Conservation (phyloP, 2,888 invertebrate species). For the Syritta pipiens region DNA sequence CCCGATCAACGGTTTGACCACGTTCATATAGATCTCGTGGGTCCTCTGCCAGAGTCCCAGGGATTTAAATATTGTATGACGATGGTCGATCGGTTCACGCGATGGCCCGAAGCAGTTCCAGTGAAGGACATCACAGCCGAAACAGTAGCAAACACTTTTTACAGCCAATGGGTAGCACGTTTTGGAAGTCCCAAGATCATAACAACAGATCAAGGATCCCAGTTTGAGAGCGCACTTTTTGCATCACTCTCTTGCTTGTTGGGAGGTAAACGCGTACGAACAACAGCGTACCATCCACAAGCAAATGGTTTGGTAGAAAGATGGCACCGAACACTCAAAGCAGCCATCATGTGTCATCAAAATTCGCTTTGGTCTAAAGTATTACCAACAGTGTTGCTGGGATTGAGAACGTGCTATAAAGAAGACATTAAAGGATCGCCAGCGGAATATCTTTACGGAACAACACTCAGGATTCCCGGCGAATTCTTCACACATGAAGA, state of each 20-base stretch:
- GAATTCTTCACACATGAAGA: too few relatives aligned
- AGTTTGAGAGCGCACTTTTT: not conserved
- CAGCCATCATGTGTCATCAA: too few relatives aligned
- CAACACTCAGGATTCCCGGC: too few relatives aligned
- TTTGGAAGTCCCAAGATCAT: not conserved
- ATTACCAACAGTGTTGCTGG: too few relatives aligned
- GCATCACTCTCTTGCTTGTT: not conserved
- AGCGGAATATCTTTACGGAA: too few relatives aligned
- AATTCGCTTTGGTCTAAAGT: too few relatives aligned
- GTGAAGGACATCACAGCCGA: slow-evolving; percentile 11
- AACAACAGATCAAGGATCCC: not conserved
- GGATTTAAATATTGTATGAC: slow-evolving; percentile 28
- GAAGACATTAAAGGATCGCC: too few relatives aligned
- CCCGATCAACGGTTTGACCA: not conserved
- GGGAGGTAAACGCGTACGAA: too few relatives aligned
- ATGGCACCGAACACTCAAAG: slow-evolving; percentile 11
- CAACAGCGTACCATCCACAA: slow-evolving; percentile 10
- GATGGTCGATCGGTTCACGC: slow-evolving; percentile 29
- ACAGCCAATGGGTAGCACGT: not conserved
- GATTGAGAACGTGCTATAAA: too few relatives aligned
- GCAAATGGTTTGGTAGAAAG: slow-evolving; percentile 22
- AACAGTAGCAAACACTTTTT: not conserved
- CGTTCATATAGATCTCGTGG: slow-evolving; percentile 1
- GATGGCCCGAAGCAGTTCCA: slow-evolving; percentile 35
- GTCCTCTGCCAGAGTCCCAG: slow-evolving; percentile 11